These are phyloP conservation scores for Prionailurus viverrinus DNA, from an alignment of 2,113 vertebrate species.

Conservation along the genomic window DNA sequence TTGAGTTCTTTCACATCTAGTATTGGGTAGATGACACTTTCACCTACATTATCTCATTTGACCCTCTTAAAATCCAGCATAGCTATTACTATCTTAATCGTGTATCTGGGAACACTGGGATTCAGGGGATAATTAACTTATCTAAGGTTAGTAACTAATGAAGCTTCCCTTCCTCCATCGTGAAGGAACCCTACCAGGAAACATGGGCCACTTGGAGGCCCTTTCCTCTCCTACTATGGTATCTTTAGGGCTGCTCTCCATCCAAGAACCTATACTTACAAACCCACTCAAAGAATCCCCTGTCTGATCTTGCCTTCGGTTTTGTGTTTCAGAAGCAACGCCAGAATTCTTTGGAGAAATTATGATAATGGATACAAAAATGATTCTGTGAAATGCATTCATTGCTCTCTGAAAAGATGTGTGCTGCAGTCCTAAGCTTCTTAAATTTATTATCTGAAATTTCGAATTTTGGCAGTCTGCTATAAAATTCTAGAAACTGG, in stretches of 20 bases:
- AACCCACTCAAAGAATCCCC: background rate
- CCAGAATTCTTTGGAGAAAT: background rate
- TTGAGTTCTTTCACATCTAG: background rate
- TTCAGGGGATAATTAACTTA: background rate
- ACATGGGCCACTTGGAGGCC: background rate
- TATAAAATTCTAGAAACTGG: conserved; percentile 43
- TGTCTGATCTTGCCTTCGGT: background rate
- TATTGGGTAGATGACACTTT: background rate
- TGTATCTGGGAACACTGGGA: background rate
- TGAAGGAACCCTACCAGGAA: background rate
- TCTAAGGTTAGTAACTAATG: background rate
- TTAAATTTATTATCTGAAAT: conserved; percentile 44
- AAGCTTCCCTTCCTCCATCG: background rate
- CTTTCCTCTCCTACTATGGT: background rate
- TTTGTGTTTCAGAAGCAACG: background rate
- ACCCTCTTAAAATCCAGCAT: conserved; percentile 2
- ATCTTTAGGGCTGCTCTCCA: background rate
- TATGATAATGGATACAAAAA: conserved; percentile 9
- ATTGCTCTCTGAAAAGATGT: conserved; percentile 20
- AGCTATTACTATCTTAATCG: conserved; percentile 26
- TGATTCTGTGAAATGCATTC: background rate
- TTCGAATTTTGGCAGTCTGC: background rate
- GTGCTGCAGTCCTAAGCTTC: background rate
- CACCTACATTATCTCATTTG: background rate
- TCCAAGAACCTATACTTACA: background rate